A percentile compares a stretch with the other conserved stretches of the same genome.
Conservation (phyloP, 2,113 vertebrate species). For the Pholis gunnellus region DNA sequence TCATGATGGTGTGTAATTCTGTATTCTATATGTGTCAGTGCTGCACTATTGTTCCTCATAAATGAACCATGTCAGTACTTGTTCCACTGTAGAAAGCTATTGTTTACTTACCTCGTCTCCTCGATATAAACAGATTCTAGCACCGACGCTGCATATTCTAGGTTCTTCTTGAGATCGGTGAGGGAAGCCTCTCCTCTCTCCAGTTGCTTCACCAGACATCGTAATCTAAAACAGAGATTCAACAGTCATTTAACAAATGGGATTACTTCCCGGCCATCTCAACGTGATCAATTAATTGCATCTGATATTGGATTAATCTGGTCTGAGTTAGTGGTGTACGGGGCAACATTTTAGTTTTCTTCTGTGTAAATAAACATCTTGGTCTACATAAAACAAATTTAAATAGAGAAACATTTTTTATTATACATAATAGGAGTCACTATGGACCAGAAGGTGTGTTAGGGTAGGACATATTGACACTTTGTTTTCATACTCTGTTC, state of each 20-base stretch:
- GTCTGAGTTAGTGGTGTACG: slow-evolving; percentile 9
- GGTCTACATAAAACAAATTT: not conserved
- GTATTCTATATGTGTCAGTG: not conserved
- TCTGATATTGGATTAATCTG: slow-evolving; percentile 52
- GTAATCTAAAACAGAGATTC: slow-evolving; percentile 85
- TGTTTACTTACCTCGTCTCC: slow-evolving; percentile 90
- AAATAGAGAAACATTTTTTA: not conserved
- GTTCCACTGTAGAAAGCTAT: not conserved
- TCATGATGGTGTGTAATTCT: not conserved
- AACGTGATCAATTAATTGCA: slow-evolving; percentile 57
- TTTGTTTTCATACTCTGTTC: not conserved
- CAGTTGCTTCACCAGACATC: slow-evolving; percentile 96
- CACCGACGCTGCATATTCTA: slow-evolving; percentile 96
- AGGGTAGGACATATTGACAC: not conserved
- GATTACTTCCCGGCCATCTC: slow-evolving; percentile 45
- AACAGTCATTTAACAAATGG: slow-evolving; percentile 64
- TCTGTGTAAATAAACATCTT: not conserved
- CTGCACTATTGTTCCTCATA: slow-evolving; percentile 9
- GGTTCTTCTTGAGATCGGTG: slow-evolving; percentile 96
- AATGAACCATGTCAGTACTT: slow-evolving; percentile 23
- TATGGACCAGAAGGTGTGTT: not conserved
- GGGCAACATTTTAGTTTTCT: not conserved
- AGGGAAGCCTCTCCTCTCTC: slow-evolving; percentile 96
- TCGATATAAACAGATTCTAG: slow-evolving; percentile 97
- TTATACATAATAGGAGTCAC: not conserved